These are phyloP conservation scores for Entosphenus tridentatus DNA, from an alignment of 2,113 vertebrate species.

Conservation along the genomic window DNA sequence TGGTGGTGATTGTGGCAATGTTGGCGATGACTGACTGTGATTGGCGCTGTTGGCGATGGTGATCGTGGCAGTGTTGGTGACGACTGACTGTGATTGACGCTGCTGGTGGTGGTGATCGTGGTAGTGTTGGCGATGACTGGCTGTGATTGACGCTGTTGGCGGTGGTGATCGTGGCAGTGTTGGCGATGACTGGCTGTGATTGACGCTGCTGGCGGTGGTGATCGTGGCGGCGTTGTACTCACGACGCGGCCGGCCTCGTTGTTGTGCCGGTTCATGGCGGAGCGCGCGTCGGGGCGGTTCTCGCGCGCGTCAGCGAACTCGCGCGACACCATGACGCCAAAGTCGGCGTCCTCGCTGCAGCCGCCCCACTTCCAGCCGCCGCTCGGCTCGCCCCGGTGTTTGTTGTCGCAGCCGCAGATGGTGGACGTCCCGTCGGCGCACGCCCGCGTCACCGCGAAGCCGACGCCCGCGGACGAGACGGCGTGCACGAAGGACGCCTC, in stretches of 20 bases:
- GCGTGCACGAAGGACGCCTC: constrained; percentile 89
- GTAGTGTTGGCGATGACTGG: no score
- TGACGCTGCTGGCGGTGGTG: no score
- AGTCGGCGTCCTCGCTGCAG: constrained; percentile 84
- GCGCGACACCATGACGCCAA: constrained; percentile 81
- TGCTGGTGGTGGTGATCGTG: no score
- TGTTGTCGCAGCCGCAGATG: constrained; percentile 74
- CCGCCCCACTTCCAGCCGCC: constrained; percentile 98
- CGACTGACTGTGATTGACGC: no score
- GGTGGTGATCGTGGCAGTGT: no score
- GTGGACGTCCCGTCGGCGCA: constrained; percentile 63
- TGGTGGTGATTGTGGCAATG: no score
- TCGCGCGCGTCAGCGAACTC: constrained; percentile 83
- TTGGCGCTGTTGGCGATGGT: no score
- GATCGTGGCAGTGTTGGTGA: no score
- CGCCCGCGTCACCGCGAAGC: constrained; percentile 67
- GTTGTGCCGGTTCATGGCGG: constrained; percentile 94
- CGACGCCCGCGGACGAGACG: constrained; percentile 72
- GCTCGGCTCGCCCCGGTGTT: constrained; percentile 58
- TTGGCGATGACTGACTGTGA: no score
- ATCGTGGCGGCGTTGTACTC: constrained; percentile 11
- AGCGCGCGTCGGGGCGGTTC: constrained; percentile 75
- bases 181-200: no score
- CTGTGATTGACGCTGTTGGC: no score
- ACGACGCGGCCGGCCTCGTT: constrained; percentile 83